These are phyloP conservation scores for Pachyseris speciosa DNA, from an alignment of 64 coral and sea anemone species.

Conservation along the genomic window DNA sequence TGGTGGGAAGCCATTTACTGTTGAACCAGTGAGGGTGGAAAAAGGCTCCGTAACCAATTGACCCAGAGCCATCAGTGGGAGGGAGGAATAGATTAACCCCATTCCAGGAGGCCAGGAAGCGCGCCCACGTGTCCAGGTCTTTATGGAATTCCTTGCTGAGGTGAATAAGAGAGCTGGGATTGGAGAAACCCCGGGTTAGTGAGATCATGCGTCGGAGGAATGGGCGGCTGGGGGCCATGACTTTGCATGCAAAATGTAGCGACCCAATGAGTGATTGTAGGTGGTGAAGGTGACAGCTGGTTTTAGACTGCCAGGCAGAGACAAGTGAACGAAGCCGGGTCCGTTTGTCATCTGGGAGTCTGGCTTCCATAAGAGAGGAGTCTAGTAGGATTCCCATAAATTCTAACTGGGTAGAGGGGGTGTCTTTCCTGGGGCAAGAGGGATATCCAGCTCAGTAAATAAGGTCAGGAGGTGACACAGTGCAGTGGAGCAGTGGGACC, in stretches of 20 bases:
- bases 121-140: conserved; percentile 33
- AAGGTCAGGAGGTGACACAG: conserved; percentile 9
- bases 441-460: conserved; percentile 7
- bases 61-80: neutral
- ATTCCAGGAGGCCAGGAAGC: neutral
- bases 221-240: neutral
- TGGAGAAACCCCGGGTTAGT: neutral
- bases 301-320: neutral
- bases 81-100: neutral
- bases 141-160: neutral
- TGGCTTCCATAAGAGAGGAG: neutral
- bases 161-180: neutral
- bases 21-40: conserved; percentile 7
- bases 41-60: neutral
- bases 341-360: neutral
- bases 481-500: neutral
- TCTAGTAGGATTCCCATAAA: conserved; percentile 50
- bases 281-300: too few species aligned
- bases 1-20: neutral
- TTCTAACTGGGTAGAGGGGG: neutral
- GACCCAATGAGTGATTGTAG: conserved; percentile 9
- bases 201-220: conserved; percentile 28
- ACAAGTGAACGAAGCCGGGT: neutral
- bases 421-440: neutral
- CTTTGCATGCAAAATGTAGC: conserved; percentile 32